Evolutionary conservation across 2,797 vertebrate species (phyloP), one percentile per base, ranked within the genome.

Genomic region (Crenichthys baileyi): DNA sequence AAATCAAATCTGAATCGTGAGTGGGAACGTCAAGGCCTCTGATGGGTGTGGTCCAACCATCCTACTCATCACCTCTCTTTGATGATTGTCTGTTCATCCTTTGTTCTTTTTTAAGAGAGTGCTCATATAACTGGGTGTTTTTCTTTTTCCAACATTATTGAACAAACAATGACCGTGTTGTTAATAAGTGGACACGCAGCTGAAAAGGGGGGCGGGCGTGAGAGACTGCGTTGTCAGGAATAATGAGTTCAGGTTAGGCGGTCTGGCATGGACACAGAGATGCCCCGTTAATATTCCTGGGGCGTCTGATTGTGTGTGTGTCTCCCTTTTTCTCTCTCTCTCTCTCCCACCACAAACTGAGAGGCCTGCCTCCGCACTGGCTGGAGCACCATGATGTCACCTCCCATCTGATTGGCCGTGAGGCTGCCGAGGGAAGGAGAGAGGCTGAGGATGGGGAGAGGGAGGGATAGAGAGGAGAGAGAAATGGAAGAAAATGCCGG

Each of bases 401-500:
- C 93, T 92, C 75, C 75, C 53, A 15, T 55, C 79, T 72, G 91
- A 96, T 95, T 95, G 95, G 95, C 85, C 90, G 80, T 44, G 80
- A 89, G 85, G 89, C 90, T 86, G 85, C 91, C 81, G 83, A 89
- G 87, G 80, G 83, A 83, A 90, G 88, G 90, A 88, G 92, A 95
- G 94, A 93, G 89, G 93, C 92, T 94, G 70, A 39, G 80, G 78
- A 80, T 81, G 82, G 50, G 74, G 50, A 83, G 50, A 60, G 81
- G 68, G 86, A 85, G 85, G 78, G 86, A 80, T 39, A 31, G 79
- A 81, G 70, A 74, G 68, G 75, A 26, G 70, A 79, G 82, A 83
- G 76, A 88, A 90, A 85, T 84, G 91, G 95, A 95, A 95, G 95
- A 97, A 97, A 97, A 98, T 97, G 97, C 97, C 96, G 96, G 97